Percentiles rank a stretch among this genome's conserved stretches.
These are phyloP conservation scores for human (Homo sapiens) DNA, from an alignment of 2,113 vertebrate species.

Conservation along the genomic window GRCh38 chr7:78265501-78266000, in stretches of 20 bases:
- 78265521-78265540: constrained; percentile 43
- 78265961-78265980: constrained; percentile 33
- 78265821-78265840: constrained; percentile 28
- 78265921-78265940: constrained; percentile 35
- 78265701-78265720: not conserved
- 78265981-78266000: not conserved
- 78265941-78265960: not conserved
- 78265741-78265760: not conserved
- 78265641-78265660: not conserved
- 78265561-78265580: constrained; percentile 35
- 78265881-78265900: constrained; percentile 41
- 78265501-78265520: constrained; percentile 33
- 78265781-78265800: constrained; percentile 45
- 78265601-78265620: not conserved
- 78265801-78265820: constrained; percentile 52
- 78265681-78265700: not conserved
- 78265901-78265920: constrained; percentile 33
- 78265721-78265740: not conserved
- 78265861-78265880: constrained; percentile 48
- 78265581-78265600: constrained; percentile 63
- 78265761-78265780: constrained; percentile 35
- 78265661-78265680: not conserved
- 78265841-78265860: not conserved
- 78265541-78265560: not conserved
- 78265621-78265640: not conserved